Evolutionary conservation across 2,888 invertebrate species (phyloP).

Genomic region (Mactromeris polynyma): DNA sequence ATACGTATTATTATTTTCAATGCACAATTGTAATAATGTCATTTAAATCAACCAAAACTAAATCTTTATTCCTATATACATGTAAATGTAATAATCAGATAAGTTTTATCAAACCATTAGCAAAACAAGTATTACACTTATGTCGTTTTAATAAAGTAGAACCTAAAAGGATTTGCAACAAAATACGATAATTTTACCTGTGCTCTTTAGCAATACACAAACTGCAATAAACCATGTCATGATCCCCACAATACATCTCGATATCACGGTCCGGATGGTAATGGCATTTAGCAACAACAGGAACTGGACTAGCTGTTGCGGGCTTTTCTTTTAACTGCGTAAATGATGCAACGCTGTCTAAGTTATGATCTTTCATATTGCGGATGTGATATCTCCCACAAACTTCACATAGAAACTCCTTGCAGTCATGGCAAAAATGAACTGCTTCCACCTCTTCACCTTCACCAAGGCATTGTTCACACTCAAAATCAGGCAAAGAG

Average conservation of each 20-base stretch:
- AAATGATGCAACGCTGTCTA: not conserved
- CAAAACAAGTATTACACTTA: too few species aligned
- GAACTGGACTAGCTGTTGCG: not conserved
- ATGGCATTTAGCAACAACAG: slow-evolving; percentile 11
- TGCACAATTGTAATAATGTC: too few species aligned
- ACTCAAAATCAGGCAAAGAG: not conserved
- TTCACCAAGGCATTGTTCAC: not conserved
- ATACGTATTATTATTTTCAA: too few species aligned
- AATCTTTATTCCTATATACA: too few species aligned
- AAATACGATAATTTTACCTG: not conserved
- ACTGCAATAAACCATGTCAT: slow-evolving; percentile 24
- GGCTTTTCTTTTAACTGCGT: not conserved
- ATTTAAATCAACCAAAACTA: too few species aligned
- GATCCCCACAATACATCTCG: too few species aligned
- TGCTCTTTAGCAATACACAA: slow-evolving; percentile 12
- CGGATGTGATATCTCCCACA: not conserved
- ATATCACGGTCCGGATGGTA: slow-evolving; percentile 18
- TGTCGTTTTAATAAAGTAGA: too few species aligned
- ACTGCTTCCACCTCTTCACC: not conserved
- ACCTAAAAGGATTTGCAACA: too few species aligned
- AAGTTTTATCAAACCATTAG: too few species aligned
- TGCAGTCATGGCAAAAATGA: slow-evolving; percentile 6
- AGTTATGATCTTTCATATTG: not conserved
- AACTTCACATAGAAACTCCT: not conserved
- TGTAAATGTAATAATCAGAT: too few species aligned